Base-by-base conservation (phyloP, 1,140 invertebrate species). In the roundworm (Caenorhabditis elegans) region DNA sequence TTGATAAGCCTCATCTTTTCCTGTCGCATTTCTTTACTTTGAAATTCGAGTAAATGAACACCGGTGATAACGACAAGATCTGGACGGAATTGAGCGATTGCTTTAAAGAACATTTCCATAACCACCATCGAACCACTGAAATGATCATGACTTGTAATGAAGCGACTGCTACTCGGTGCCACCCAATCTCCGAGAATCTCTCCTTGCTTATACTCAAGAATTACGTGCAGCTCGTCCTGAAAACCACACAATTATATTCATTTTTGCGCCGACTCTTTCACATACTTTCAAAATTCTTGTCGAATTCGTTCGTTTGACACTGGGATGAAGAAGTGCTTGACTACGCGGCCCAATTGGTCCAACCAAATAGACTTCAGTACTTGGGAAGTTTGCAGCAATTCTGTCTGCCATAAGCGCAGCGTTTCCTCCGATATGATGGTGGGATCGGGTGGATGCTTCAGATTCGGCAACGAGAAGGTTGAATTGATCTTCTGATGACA, bases 361-460 rank as follows among this genome's bases (percentile, higher is more conserved):
- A 22, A 91, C 89, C 53, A 91, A 86, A 70, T 90, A 90, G 43
- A 91, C 86, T 90, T 91, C 76, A 1, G 77, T 83, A 15, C 76
- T 83, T 78, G 90, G 90, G 86, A 91, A 92, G 76, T 88, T 85
- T 34, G 85, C 86, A 22, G 90, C 85, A 51, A 91, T 90, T 83
- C 90, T 90, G 53, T 89, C 89, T 5, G 91, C 91, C 90, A 92
- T 92, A 43, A 92, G 83, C 15, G 91, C 91, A 28, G 91, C 91
- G 88, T 92, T 92, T 6, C 91, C 91, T 48, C 91, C 91, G 82
- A 92, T 89, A 84, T 88, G 90, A 82, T 90, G 89, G 90, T 91
- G 86, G 48, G 89, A 87, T 51, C 53, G 36, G 5, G 36, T 31
- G 47, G 43, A 84, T 11, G 60, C 43, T 76, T 89, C 87, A 17